Evolutionary conservation across 2,797 vertebrate genomes (phyloP).

Genomic region (Acridotheres tristis): DNA sequence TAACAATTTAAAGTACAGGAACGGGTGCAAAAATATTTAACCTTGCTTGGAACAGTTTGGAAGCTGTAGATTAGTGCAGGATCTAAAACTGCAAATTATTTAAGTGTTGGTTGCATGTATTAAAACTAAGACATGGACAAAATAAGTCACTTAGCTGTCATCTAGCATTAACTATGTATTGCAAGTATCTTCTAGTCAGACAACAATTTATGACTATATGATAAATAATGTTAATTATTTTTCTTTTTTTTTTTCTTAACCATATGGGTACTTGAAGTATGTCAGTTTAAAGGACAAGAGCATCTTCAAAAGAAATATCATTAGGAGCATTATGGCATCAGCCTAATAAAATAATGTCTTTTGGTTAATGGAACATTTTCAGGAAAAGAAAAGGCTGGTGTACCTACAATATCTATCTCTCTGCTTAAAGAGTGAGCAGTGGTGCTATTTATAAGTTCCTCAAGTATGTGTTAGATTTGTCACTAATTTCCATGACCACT

Average conservation of each 20-base stretch:
- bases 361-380: background rate
- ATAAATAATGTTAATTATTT: background rate
- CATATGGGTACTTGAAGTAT: background rate
- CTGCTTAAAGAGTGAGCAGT: background rate
- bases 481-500: background rate
- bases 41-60: background rate
- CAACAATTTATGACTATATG: conserved; percentile 7
- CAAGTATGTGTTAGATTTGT: background rate
- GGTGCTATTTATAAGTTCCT: background rate
- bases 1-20: background rate
- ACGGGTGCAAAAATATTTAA: background rate
- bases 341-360: background rate
- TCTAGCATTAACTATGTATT: background rate
- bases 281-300: background rate
- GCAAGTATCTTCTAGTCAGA: background rate
- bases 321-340: background rate
- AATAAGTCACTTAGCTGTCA: background rate
- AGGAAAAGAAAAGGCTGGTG: background rate
- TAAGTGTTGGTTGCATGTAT: background rate
- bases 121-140: background rate
- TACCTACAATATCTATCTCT: background rate
- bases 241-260: background rate
- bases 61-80: background rate
- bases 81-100: background rate
- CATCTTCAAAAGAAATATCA: conserved; percentile 24